Evolutionary conservation across 1,140 invertebrate genomes (phyloP), one percentile per base, ranked within the genome.

Genomic region (Luehdorfia chinensis): DNA sequence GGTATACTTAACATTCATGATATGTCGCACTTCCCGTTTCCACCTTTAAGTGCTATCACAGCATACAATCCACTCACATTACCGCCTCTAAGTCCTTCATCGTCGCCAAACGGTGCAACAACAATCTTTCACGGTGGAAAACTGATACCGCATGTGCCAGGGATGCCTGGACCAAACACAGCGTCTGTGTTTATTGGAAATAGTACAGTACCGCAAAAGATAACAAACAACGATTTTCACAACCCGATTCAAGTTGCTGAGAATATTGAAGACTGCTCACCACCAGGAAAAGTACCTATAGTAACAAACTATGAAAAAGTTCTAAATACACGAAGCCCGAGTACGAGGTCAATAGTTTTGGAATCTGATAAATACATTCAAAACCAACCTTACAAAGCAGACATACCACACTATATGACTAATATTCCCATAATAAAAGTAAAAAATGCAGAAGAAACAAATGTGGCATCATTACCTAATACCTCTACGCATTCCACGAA

Each of bases 121-220:
- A 93, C 92, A 7, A 91, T 92, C 55, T 67, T 91, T 16, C 90
- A 92, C 46, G 88, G 90, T 14, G 93, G 91, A n/a, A 93, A 93
- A 70, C 76, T 92, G 4, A 93, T 95, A 59, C 93, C 93, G 2
- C 92, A 94, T 75, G 94, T 96, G 2, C 94, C 94, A 1, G 95
- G 94, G 6, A 96, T 96, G 74, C 94, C 94, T 0, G 94, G 94
- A 21, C 94, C 95, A 1, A 91, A 92, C 51, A 91, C 89, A 7
- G 70, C 84, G 47, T 84, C 87, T 27, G 69, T 87, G 4, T 87
- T 80, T 55, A 50, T 87, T 37, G 73, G 63, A 31, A 75, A 54
- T 52, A 21, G 56, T 33, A 66, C 51, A 32, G 14, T 52, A 16
- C 54, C 59, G 16, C 16, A 32, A 70, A 81, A 62, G 56, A 32